Base-by-base conservation (phyloP, 2,797 vertebrate species). In the Lindbergichthys nudifrons region DNA sequence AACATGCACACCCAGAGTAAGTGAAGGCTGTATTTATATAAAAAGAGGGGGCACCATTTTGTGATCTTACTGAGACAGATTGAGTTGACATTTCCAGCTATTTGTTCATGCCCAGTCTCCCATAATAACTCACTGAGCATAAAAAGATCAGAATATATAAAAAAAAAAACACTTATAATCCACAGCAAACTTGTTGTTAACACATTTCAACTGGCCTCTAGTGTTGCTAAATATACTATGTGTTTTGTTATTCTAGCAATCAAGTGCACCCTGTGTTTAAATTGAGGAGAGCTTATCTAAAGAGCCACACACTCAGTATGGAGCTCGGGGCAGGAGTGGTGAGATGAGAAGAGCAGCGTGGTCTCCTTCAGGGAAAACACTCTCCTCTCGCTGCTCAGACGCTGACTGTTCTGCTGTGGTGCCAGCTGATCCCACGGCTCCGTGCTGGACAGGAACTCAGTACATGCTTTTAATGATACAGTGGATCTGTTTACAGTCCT, bases 401-500 rank as follows among this genome's bases (percentile, higher is more conserved):
- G 30, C 66, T 42, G 47, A 69, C 71, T 51, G 62, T 71, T 79
- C 70, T 58, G 79, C 67, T 14, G 67, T 23, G 13, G 42, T 72
- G 74, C 64, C 73, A 81, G 74, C 82, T 82, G 64, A 83, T 71
- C 70, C 79, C 70, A 66, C 8, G 23, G 73, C 70, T 79, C 70
- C 41, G 53, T 58, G 66, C 58, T 71, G 81, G 58, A 77, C 74
- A 60, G 64, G 59, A 67, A 73, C 83, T 80, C 64, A 15, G 71
- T 70, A 77, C 84, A 84, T 74, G 87, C 77, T 88, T 89, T 86
- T 85, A 89, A 88, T 87, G 86, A 91, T 85, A 82, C 76, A 73
- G 75, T 81, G 81, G 86, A 87, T 92, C 86, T 84, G 87, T 90
- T 93, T 92, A 88, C 86, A 90, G 70, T 61, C 86, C 86, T 75